phyloP scores from a whole-genome alignment of 2,888 invertebrate species.

The Zonitis immaculata region DNA sequence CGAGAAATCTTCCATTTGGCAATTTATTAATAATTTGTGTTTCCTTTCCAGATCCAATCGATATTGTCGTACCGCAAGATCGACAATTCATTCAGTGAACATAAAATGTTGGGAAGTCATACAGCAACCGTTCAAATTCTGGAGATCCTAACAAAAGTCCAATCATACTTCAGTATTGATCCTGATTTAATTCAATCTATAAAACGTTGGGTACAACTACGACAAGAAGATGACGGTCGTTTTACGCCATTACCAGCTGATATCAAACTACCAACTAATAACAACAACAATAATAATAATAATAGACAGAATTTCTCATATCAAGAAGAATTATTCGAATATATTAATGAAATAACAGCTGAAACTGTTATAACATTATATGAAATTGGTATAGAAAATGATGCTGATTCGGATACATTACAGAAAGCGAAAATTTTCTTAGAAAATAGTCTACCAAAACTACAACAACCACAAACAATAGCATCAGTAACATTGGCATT shows the following conservation, averaged over 20 bases:
- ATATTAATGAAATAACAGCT: conserved; percentile 58
- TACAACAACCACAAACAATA: conserved; percentile 57
- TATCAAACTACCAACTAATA: conserved; percentile 41
- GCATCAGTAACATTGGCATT: conserved; percentile 59
- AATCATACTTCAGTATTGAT: conserved; percentile 59
- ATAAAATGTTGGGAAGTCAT: conserved; percentile 59
- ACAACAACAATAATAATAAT: background rate
- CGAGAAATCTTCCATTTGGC: too few species aligned
- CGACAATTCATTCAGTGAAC: conserved; percentile 66
- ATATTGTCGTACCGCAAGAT: conserved; percentile 58
- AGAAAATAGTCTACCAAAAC: conserved; percentile 54
- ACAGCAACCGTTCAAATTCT: conserved; percentile 57
- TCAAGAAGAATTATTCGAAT: conserved; percentile 48
- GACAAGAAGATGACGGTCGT: conserved; percentile 59
- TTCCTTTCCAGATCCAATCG: conserved; percentile 54
- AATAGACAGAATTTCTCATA: background rate
- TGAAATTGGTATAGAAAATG: conserved; percentile 53
- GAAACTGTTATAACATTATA: conserved; percentile 58
- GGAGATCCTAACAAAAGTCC: conserved; percentile 58
- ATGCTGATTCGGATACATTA: conserved; percentile 45
- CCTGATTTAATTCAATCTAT: conserved; percentile 57
- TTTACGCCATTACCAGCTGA: conserved; percentile 58
- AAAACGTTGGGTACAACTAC: conserved; percentile 58
- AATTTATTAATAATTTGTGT: too few species aligned
- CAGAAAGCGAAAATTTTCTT: conserved; percentile 55